Conservation (phyloP, 2,113 vertebrate species). For the Vireo altiloquus region DNA sequence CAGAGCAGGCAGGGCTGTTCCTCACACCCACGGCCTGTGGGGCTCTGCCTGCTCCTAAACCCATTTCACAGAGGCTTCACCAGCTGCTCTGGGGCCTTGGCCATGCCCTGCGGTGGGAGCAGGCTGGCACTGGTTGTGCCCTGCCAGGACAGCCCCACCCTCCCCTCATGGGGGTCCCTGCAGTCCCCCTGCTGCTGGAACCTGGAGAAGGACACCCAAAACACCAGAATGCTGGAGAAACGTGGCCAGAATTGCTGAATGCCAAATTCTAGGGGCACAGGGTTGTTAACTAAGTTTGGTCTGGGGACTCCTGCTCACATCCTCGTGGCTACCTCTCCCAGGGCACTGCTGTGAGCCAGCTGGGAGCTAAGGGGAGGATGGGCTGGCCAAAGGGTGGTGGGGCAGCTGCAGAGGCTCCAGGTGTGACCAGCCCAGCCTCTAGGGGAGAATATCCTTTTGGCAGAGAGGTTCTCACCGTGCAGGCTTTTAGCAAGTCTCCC, state of each 20-base stretch:
- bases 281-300: not conserved
- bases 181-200: not conserved
- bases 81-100: not conserved
- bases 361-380: not conserved
- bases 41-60: not conserved
- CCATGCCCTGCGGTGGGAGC: fast-evolving
- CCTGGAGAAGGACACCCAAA: too few relatives aligned
- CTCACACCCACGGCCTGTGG: not conserved
- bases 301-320: not conserved
- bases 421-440: not conserved
- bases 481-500: constrained; percentile 11
- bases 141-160: not conserved
- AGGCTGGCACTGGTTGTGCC: not conserved
- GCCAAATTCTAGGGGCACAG: not conserved
- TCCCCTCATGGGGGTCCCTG: too few relatives aligned
- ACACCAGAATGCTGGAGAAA: not conserved
- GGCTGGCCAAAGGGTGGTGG: not conserved
- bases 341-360: not conserved
- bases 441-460: not conserved
- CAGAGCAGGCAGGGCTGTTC: not conserved
- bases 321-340: not conserved
- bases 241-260: not conserved
- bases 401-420: not conserved
- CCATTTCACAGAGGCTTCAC: fast-evolving
- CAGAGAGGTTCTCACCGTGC: not conserved